Evolutionary conservation across 2,888 invertebrate genomes (phyloP).

Genomic region (Aporophyla nigra): DNA sequence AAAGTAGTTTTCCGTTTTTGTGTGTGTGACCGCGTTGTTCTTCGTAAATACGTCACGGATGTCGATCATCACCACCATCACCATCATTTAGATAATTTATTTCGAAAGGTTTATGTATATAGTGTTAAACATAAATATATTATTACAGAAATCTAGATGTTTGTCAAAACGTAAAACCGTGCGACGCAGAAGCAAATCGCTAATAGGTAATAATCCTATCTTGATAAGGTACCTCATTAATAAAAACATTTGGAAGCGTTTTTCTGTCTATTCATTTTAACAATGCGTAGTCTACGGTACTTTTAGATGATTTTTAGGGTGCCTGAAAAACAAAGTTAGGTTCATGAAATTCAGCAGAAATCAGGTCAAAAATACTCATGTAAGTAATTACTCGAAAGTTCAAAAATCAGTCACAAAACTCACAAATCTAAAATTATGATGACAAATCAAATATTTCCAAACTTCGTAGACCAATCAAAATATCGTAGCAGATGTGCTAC

Average conservation of each 20-base stretch:
- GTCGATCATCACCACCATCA: too few relatives aligned
- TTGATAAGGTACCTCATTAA: not conserved
- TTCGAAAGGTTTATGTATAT: too few relatives aligned
- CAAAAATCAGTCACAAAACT: not conserved
- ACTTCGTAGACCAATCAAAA: conserved; percentile 34
- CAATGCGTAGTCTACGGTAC: not conserved
- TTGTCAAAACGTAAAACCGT: too few relatives aligned
- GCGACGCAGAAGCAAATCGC: too few relatives aligned
- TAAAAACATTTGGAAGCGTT: not conserved
- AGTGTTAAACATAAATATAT: too few relatives aligned
- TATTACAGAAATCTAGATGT: too few relatives aligned
- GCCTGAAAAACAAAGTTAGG: not conserved
- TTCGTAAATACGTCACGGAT: too few relatives aligned
- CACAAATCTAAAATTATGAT: not conserved
- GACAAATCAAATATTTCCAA: not conserved
- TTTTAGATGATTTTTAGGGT: not conserved
- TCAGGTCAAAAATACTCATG: not conserved
- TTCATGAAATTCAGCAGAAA: not conserved
- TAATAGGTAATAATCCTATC: not conserved
- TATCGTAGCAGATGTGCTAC: conserved; percentile 45
- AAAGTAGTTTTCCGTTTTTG: too few relatives aligned
- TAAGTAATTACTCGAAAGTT: not conserved
- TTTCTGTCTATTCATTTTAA: not conserved
- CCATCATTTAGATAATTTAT: too few relatives aligned
- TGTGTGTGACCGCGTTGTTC: too few relatives aligned